These are phyloP conservation scores for Drosophila truncata DNA, from an alignment of 1,140 invertebrate species.

Conservation along the genomic window DNA sequence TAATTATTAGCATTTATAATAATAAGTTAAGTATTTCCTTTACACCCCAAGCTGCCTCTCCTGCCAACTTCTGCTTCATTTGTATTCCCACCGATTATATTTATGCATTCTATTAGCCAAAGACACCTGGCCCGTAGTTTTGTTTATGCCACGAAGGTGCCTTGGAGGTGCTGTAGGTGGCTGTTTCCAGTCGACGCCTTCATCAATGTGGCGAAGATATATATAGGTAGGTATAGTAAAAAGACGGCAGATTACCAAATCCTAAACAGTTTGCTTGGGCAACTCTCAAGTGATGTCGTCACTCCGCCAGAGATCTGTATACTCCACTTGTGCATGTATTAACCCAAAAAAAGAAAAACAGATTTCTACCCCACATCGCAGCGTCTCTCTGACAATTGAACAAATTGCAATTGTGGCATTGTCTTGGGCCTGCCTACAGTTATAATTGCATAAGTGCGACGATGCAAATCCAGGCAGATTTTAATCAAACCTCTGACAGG, in stretches of 20 bases:
- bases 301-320: constrained; percentile 9
- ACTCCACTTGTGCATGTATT: constrained; percentile 53
- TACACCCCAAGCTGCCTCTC: not conserved
- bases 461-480: constrained; percentile 45
- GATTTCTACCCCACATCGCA: constrained; percentile 27
- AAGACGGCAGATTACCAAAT: constrained; percentile 46
- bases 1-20: too few species aligned
- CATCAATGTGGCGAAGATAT: constrained; percentile 13
- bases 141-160: constrained; percentile 25
- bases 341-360: constrained; percentile 33
- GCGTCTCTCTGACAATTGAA: constrained; percentile 45
- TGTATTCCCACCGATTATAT: constrained; percentile 27
- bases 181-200: constrained; percentile 49
- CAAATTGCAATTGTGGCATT: constrained; percentile 55
- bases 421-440: constrained; percentile 52
- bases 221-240: not conserved
- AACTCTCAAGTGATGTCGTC: constrained; percentile 43
- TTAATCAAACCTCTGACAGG: constrained; percentile 38
- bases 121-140: constrained; percentile 39
- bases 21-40: not conserved
- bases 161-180: constrained; percentile 24
- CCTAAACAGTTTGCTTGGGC: constrained; percentile 45
- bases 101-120: constrained; percentile 45
- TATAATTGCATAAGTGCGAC: constrained; percentile 56
- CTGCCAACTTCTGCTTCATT: constrained; percentile 15